Conservation (phyloP, 2,888 invertebrate genomes). For the Aleiodes testaceus region DNA sequence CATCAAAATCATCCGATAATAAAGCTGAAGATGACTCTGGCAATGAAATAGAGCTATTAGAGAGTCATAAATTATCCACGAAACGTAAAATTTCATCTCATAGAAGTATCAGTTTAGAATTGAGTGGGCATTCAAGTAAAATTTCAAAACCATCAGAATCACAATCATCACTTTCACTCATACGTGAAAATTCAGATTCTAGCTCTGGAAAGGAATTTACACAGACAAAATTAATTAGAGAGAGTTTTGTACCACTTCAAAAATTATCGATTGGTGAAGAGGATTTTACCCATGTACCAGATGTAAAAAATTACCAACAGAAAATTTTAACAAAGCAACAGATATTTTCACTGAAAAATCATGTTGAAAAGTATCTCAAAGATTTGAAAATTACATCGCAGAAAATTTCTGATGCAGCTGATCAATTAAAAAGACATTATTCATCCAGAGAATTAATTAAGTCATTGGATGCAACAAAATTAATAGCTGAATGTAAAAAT, state of each 20-base stretch:
- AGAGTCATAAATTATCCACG: background rate
- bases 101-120: background rate
- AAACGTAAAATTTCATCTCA: background rate
- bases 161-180: background rate
- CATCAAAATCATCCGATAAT: background rate
- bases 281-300: slow-evolving; percentile 39
- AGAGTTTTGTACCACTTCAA: slow-evolving; percentile 38
- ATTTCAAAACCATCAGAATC: background rate
- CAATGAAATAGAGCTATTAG: background rate
- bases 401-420: slow-evolving; percentile 44
- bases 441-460: slow-evolving; percentile 46
- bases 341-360: slow-evolving; percentile 42
- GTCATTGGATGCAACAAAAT: slow-evolving; percentile 46
- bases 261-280: slow-evolving; percentile 39
- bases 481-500: slow-evolving; percentile 49
- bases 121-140: background rate
- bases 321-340: slow-evolving; percentile 45
- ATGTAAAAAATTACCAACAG: background rate
- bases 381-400: slow-evolving; percentile 41
- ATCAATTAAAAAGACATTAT: slow-evolving; percentile 49
- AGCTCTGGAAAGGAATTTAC: slow-evolving; percentile 61
- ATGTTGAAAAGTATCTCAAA: slow-evolving; percentile 37
- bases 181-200: slow-evolving; percentile 49
- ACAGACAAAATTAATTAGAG: slow-evolving; percentile 40
- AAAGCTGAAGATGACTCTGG: background rate